phyloP scores from a whole-genome alignment of 2,888 invertebrate genomes.

The Caenorhabditis macrosperma region DNA sequence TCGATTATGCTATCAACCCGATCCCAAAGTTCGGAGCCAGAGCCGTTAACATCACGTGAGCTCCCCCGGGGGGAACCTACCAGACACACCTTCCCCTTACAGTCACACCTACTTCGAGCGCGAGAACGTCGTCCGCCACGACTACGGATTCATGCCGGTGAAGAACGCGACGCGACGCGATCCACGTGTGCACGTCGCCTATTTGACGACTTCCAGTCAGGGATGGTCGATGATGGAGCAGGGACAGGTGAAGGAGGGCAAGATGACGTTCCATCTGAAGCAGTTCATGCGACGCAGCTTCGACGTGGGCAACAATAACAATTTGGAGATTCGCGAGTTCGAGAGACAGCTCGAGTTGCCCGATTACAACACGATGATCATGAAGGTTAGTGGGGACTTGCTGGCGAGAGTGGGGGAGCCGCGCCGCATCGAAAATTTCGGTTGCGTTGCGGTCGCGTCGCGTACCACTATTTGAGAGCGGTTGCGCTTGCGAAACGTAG shows the following conservation, averaged over 20 bases:
- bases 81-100: constrained; percentile 22
- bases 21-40: constrained; percentile 80
- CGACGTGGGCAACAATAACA: constrained; percentile 74
- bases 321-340: constrained; percentile 78
- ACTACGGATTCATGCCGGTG: constrained; percentile 80
- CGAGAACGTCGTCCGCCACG: constrained; percentile 75
- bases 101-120: constrained; percentile 78
- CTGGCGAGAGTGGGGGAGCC: too few species aligned
- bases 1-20: constrained; percentile 80
- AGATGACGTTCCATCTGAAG: constrained; percentile 78
- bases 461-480: too few species aligned
- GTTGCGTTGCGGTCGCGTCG: too few species aligned
- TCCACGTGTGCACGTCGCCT: constrained; percentile 78
- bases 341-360: constrained; percentile 77
- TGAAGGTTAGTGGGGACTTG: constrained; percentile 61
- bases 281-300: constrained; percentile 78
- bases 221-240: constrained; percentile 80
- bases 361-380: constrained; percentile 76
- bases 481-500: too few species aligned
- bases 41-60: constrained; percentile 78
- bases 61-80: background rate
- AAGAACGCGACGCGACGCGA: constrained; percentile 79
- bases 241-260: constrained; percentile 77
- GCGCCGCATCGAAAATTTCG: too few species aligned
- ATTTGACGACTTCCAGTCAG: constrained; percentile 78